Base-by-base conservation (phyloP, 2,113 vertebrate species). In the Gorsachius goisagi region DNA sequence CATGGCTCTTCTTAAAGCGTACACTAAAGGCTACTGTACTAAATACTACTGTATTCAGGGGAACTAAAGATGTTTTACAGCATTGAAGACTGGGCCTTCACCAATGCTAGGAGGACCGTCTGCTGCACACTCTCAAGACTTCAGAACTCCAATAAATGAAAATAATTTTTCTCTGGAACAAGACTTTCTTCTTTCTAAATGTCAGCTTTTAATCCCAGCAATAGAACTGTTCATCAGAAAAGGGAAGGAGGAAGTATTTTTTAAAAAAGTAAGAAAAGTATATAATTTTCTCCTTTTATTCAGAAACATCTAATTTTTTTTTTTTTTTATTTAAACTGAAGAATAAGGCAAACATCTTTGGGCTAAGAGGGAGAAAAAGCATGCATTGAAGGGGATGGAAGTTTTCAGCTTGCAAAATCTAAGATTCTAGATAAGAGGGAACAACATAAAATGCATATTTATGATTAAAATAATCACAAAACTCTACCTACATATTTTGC, bases 1-100 rank as follows among this genome's bases (percentile, higher is more conserved):
- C 3, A 5, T 2, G 18, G 2, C 15, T 78, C 26, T 3, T 58
- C 41, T 58, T 2, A 0, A 91, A 52, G 19, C 23, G 4, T 49
- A 26, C 16, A 21, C 16, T 60, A 26, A 93, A 73, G 16, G 8
- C 6, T 62, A 35, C 30, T 63, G 19, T 58, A 55, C 39, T 41
- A 41, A 41, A 41, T 41, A 41, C 6, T 62, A 35, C 30, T 63
- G 19, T 58, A 55, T 86, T 66, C 37, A 77, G 28, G 23, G 47
- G 41, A 86, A 28, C 11, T 37, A 17, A 71, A 37, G 15, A 24
- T 1, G 3, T 19, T 33, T 55, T 63, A 32, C 6, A 58, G 9
- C 2, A 2, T 16, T 62, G 35, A 44, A 10, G 75, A 11, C 14
- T 37, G 33, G 23, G 30, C n/a, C 30, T 83, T 75, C 66, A 58